Conservation (phyloP, 1,140 invertebrate species). For the Eueides isabella region DNA sequence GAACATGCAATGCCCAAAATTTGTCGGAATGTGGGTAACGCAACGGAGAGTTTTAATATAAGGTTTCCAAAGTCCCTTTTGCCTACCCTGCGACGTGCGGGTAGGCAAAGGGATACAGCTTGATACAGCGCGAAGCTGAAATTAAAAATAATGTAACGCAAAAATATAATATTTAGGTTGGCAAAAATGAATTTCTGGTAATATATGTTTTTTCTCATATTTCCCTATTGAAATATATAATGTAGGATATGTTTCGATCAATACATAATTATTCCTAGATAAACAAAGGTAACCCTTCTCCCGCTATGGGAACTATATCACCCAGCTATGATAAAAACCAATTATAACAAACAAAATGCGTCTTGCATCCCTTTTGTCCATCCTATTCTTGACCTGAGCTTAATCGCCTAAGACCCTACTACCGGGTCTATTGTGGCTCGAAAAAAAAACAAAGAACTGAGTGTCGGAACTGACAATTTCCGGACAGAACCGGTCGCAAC, state of each 20-base stretch:
- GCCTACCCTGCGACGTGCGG: no score
- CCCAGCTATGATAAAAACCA: conserved; percentile 32
- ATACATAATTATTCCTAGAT: conserved; percentile 1
- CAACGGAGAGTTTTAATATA: no score
- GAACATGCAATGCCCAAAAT: no score
- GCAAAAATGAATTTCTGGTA: no score
- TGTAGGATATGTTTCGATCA: background rate
- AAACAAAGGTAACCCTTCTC: conserved; percentile 6
- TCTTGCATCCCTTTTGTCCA: conserved; percentile 33
- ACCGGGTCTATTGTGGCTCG: conserved; percentile 52
- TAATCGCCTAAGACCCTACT: conserved; percentile 65
- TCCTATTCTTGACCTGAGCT: conserved; percentile 38
- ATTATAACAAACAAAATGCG: conserved; percentile 31
- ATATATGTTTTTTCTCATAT: no score
- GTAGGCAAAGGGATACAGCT: no score
- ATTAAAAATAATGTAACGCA: no score
- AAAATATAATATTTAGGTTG: no score
- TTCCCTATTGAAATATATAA: no score
- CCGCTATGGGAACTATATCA: conserved; percentile 29
- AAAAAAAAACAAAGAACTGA: conserved; percentile 66
- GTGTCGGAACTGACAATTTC: conserved; percentile 68
- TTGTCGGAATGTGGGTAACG: no score
- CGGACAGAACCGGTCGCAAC: conserved; percentile 62
- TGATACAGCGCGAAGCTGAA: no score
- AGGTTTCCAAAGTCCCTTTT: no score